A percentile compares a stretch with the other conserved stretches of the same genome.
Evolutionary conservation across 1,140 invertebrate species (phyloP).

Genomic region (Drosophila sp.): DNA sequence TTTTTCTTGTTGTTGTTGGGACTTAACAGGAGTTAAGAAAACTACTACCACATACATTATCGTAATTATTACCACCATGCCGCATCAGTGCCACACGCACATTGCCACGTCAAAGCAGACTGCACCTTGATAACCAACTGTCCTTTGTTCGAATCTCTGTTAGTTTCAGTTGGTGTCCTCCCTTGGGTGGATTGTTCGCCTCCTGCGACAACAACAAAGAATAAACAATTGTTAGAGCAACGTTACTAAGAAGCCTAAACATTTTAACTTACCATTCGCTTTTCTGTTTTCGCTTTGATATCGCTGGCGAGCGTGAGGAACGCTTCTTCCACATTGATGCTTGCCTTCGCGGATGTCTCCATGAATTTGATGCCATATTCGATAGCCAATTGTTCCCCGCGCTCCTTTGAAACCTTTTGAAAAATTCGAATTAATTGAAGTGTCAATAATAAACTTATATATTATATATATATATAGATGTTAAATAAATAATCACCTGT

Average conservation of each 20-base stretch:
- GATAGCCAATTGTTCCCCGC: slow-evolving; percentile 91
- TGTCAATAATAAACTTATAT: background rate
- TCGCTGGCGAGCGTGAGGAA: slow-evolving; percentile 97
- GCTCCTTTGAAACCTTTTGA: slow-evolving; percentile 88
- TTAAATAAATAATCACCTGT: slow-evolving; percentile 87
- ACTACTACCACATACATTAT: slow-evolving; percentile 81
- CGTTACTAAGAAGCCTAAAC: background rate
- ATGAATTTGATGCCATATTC: slow-evolving; percentile 97
- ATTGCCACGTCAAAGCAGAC: slow-evolving; percentile 89
- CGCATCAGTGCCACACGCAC: slow-evolving; percentile 73
- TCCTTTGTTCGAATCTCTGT: slow-evolving; percentile 90
- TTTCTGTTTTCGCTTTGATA: slow-evolving; percentile 98
- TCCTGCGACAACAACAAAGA: slow-evolving; percentile 86
- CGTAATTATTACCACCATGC: slow-evolving; percentile 74
- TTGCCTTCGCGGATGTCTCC: slow-evolving; percentile 96
- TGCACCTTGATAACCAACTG: slow-evolving; percentile 90
- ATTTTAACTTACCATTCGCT: slow-evolving; percentile 92
- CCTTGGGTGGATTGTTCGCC: slow-evolving; percentile 91
- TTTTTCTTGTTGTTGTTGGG: slow-evolving; percentile 48
- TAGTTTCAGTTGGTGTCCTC: slow-evolving; percentile 89
- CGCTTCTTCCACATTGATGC: slow-evolving; percentile 95
- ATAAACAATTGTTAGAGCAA: slow-evolving; percentile 10
- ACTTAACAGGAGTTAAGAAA: slow-evolving; percentile 82
- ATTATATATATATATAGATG: background rate
- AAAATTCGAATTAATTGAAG: slow-evolving; percentile 22